A percentile compares a stretch with the other conserved stretches of the same genome.
Evolutionary conservation across 2,888 invertebrate species (phyloP).

Genomic region (Ecliptopera silaceata): DNA sequence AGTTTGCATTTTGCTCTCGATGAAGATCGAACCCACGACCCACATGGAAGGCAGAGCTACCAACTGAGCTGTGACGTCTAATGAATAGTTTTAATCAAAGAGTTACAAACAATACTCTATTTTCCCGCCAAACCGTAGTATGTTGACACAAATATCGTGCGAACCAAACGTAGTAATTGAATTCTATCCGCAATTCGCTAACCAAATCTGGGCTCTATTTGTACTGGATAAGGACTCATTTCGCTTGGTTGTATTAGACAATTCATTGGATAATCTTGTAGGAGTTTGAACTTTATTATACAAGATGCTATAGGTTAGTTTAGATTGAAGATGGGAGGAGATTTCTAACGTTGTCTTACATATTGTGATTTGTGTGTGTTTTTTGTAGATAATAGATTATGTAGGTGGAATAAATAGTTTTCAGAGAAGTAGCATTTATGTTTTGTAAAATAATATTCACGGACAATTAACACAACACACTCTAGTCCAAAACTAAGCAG

Average conservation of each 20-base stretch:
- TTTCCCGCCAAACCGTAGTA: background rate
- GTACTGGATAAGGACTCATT: background rate
- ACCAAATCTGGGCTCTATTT: background rate
- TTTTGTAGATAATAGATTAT: background rate
- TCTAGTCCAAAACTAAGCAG: too few relatives aligned
- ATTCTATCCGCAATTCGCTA: conserved; percentile 7
- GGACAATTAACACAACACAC: too few relatives aligned
- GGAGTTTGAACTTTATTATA: background rate
- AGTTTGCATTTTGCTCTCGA: too few relatives aligned
- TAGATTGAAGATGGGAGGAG: background rate
- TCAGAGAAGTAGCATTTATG: too few relatives aligned
- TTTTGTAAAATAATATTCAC: too few relatives aligned
- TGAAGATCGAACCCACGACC: too few relatives aligned
- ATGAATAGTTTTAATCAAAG: background rate
- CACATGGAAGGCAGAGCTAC: too few relatives aligned
- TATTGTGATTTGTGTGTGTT: background rate
- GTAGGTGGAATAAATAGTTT: too few relatives aligned
- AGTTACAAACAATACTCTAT: background rate
- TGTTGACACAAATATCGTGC: conserved; percentile 33
- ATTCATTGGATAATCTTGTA: background rate
- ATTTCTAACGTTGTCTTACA: background rate
- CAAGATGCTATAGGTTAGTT: background rate
- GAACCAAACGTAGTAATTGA: conserved; percentile 29
- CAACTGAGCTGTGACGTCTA: too few relatives aligned
- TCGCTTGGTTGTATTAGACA: background rate